These are phyloP conservation scores for Phortica okadai DNA, from an alignment of 2,888 invertebrate genomes.

Conservation along the genomic window DNA sequence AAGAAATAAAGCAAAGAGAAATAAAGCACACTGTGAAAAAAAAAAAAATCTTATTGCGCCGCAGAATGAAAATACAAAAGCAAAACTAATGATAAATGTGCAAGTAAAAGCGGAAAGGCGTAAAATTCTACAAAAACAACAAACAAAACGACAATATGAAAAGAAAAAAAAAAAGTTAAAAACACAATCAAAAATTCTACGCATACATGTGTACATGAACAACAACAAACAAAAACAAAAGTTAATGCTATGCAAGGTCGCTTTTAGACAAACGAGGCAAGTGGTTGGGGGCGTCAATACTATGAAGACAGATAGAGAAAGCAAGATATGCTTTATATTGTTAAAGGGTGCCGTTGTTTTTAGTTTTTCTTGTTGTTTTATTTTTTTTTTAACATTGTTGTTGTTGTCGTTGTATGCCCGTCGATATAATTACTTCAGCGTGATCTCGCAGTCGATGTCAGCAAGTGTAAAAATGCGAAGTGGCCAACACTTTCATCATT, in stretches of 20 bases:
- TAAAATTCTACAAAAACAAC: conserved; percentile 37
- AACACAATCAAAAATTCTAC: conserved; percentile 2
- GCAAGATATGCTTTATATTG: not conserved
- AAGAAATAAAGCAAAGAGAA: conserved; percentile 47
- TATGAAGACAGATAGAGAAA: not conserved
- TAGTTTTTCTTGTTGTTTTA: not conserved
- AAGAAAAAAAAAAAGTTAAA: conserved; percentile 28
- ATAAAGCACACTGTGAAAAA: conserved; percentile 38
- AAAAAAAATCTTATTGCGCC: conserved; percentile 60
- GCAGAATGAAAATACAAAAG: conserved; percentile 65
- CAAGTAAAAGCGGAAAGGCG: conserved; percentile 34
- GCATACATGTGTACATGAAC: conserved; percentile 14
- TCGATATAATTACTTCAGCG: not conserved
- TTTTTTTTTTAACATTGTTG: not conserved
- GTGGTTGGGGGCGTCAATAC: conserved; percentile 1
- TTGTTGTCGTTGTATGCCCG: not conserved
- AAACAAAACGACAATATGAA: conserved; percentile 40
- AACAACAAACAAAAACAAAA: conserved; percentile 36
- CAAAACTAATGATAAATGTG: conserved; percentile 63
- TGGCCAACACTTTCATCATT: too few species aligned
- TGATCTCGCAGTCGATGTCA: not conserved
- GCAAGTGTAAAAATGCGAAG: not conserved
- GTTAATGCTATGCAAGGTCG: conserved; percentile 49
- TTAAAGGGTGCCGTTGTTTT: conserved; percentile 2
- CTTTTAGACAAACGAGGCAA: conserved; percentile 6